Evolutionary conservation across 2,797 vertebrate species (phyloP).

Genomic region (Triplophysa yarkandensis): DNA sequence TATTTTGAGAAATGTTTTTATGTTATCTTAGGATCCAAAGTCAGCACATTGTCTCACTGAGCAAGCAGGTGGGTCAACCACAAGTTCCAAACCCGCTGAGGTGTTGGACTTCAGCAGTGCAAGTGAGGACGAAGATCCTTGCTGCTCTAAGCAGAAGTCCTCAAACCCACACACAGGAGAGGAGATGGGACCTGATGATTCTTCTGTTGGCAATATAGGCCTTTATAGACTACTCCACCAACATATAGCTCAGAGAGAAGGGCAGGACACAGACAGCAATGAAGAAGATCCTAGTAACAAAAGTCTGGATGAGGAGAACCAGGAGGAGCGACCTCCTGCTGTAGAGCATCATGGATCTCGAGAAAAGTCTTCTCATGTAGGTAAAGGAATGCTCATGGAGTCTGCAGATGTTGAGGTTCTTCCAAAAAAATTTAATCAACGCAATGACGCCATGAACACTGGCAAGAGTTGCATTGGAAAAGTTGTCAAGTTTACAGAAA

Average conservation of each 20-base stretch:
- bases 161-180: conserved; percentile 58
- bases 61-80: conserved; percentile 21
- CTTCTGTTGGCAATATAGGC: conserved; percentile 15
- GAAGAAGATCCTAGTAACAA: conserved; percentile 32
- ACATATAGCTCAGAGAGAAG: conserved; percentile 24
- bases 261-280: conserved; percentile 56
- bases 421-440: conserved; percentile 50
- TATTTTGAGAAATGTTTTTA: too few relatives aligned
- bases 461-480: conserved; percentile 22
- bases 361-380: not conserved
- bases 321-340: conserved; percentile 56
- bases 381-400: conserved; percentile 68
- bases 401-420: conserved; percentile 83
- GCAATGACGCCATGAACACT: conserved; percentile 19
- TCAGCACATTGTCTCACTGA: conserved; percentile 8
- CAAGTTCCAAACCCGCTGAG: conserved; percentile 19
- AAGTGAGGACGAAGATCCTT: conserved; percentile 85
- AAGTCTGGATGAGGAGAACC: conserved; percentile 69
- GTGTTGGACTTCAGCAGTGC: conserved; percentile 79
- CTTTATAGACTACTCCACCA: conserved; percentile 48
- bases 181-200: conserved; percentile 41
- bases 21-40: conserved; percentile 46
- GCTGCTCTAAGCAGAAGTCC: conserved; percentile 48
- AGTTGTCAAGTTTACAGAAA: conserved; percentile 26
- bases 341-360: not conserved